phyloP scores from a whole-genome alignment of 2,797 vertebrate species.

The Galagoides demidoff region DNA sequence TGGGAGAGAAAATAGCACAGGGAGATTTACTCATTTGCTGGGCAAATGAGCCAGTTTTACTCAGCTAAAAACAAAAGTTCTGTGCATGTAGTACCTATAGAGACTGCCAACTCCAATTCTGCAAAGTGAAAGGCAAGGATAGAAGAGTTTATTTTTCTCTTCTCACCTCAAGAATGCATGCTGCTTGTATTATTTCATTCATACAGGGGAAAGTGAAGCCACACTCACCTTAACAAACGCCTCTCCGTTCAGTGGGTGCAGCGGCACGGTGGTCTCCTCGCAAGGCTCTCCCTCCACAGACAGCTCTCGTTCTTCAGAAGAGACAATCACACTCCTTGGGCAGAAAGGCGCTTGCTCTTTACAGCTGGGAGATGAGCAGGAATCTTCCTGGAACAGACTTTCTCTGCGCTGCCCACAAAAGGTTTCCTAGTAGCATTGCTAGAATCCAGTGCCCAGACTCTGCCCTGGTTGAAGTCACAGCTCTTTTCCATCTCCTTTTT shows the following conservation, averaged over 20 bases:
- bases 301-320: slow-evolving; percentile 42
- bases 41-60: background rate
- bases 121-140: background rate
- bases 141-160: background rate
- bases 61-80: background rate
- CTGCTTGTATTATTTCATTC: background rate
- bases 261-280: slow-evolving; percentile 66
- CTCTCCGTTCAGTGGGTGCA: slow-evolving; percentile 65
- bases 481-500: slow-evolving; percentile 9
- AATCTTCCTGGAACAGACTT: slow-evolving; percentile 51
- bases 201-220: background rate
- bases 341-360: background rate
- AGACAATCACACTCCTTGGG: slow-evolving; percentile 35
- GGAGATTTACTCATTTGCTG: background rate
- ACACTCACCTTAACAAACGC: slow-evolving; percentile 67
- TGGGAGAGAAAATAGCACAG: background rate
- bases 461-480: slow-evolving; percentile 46
- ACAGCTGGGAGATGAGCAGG: slow-evolving; percentile 28
- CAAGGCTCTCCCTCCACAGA: slow-evolving; percentile 64
- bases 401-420: slow-evolving; percentile 63
- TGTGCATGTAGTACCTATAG: too few species aligned
- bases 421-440: slow-evolving; percentile 67
- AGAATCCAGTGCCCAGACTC: slow-evolving; percentile 58
- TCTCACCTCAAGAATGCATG: background rate
- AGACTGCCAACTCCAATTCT: background rate